These are phyloP conservation scores for Felis catus DNA, from an alignment of 2,113 vertebrate genomes.

Conservation along the genomic window DNA sequence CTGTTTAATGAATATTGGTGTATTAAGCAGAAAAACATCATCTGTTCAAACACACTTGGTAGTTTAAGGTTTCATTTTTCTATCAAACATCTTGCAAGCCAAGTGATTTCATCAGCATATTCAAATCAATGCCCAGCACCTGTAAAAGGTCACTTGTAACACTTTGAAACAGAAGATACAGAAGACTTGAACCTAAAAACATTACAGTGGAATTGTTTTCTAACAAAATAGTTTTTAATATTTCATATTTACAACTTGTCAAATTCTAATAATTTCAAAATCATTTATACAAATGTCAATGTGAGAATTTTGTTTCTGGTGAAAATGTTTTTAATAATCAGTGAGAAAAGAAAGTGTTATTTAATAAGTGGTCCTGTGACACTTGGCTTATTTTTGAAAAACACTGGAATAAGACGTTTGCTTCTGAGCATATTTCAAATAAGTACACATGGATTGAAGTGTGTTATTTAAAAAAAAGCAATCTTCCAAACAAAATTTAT, in stretches of 20 bases:
- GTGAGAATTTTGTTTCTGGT: slow-evolving; percentile 2
- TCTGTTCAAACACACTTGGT: slow-evolving; percentile 81
- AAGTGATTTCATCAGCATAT: slow-evolving; percentile 91
- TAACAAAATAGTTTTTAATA: background rate
- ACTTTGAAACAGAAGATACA: slow-evolving; percentile 75
- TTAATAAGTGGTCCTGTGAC: slow-evolving; percentile 24
- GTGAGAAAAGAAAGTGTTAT: background rate
- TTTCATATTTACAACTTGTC: slow-evolving; percentile 26
- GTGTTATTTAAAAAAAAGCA: background rate
- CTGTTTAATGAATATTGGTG: slow-evolving; percentile 85
- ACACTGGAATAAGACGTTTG: background rate
- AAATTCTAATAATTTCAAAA: slow-evolving; percentile 28
- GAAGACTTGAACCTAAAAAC: slow-evolving; percentile 68
- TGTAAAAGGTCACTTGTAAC: slow-evolving; percentile 84
- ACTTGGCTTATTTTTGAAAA: slow-evolving; percentile 9
- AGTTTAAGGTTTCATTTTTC: slow-evolving; percentile 88
- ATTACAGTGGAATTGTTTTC: background rate
- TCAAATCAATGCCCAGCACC: slow-evolving; percentile 77
- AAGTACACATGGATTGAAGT: background rate
- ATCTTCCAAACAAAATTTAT: background rate
- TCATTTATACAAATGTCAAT: background rate
- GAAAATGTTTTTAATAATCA: background rate
- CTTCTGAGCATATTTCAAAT: background rate
- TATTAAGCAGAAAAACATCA: slow-evolving; percentile 85
- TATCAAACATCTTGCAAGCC: slow-evolving; percentile 83